phyloP scores from a whole-genome alignment of 2,113 vertebrate species.

The Albula goreensis region DNA sequence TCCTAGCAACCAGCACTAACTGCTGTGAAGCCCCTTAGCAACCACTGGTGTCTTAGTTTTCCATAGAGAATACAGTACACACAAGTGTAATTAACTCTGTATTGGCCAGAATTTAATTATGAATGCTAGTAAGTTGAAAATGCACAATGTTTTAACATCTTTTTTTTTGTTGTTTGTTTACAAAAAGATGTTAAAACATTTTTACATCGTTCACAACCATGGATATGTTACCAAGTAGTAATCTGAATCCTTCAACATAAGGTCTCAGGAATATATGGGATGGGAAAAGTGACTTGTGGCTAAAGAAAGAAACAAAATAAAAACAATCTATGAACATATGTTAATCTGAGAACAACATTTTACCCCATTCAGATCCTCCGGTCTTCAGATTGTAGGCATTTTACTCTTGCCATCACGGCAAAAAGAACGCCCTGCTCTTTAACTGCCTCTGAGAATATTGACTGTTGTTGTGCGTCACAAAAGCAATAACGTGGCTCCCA shows the following conservation, averaged over 20 bases:
- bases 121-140: constrained; percentile 15
- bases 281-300: not conserved
- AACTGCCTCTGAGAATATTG: not conserved
- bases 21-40: constrained; percentile 18
- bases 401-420: not conserved
- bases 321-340: not conserved
- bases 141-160: not conserved
- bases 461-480: not conserved
- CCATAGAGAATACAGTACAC: not conserved
- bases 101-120: not conserved
- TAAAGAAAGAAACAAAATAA: not conserved
- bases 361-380: not conserved
- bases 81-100: not conserved
- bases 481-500: not conserved
- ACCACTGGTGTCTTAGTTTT: constrained; percentile 8
- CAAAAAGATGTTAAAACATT: no score
- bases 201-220: not conserved
- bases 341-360: not conserved
- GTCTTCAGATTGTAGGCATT: not conserved
- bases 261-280: not conserved
- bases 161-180: no score
- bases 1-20: constrained; percentile 16
- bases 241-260: not conserved
- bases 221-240: not conserved
- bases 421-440: not conserved